Evolutionary conservation across 2,113 vertebrate species (phyloP), one percentile per base, ranked within the genome.

Genomic region (Tretioscincus oriximinensis): DNA sequence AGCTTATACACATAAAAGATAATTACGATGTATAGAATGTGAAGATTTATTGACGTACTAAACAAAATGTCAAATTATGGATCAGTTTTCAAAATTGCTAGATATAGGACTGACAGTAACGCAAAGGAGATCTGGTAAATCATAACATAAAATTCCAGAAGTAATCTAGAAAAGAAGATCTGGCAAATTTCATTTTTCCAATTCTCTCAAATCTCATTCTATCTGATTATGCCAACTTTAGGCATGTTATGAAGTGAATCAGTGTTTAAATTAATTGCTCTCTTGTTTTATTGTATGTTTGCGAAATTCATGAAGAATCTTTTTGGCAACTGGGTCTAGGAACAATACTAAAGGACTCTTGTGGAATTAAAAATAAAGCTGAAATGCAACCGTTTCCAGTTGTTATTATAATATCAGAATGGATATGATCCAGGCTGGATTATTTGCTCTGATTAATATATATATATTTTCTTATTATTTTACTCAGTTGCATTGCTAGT

Each of bases 31-130:
- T 0, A 18, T 74, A 29, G 49, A 81, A 90, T 75, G 87, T 86
- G 77, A 68, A 65, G 75, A 22, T 76, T 51, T 41, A 77, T n/a
- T 81, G 80, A 86, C 68, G 54, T 83, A 26, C 51, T 71, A 12
- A 14, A 2, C 14, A 18, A 18, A 80, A 89, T 88, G 87, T 87
- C 82, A 87, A 75, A 81, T 26, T 2, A 35, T 84, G 81, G 82
- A 86, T 84, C 76, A 86, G 64, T 85, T 87, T 78, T 81, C 88
- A 77, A 61, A 66, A 81, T 78, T 67, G 78, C 64, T 73, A 86
- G 73, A 1, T 1, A 4, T 24, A 71, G 75, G 77, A 47, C 60
- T 64, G 18, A 73, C 77, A 76, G 75, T 78, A 49, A 87, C 80
- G 86, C 47, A 77, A 70, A 75, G 71, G 69, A 80, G 63, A 31